Conservation (phyloP, 2,888 invertebrate species). For the Pelosia muscerda region DNA sequence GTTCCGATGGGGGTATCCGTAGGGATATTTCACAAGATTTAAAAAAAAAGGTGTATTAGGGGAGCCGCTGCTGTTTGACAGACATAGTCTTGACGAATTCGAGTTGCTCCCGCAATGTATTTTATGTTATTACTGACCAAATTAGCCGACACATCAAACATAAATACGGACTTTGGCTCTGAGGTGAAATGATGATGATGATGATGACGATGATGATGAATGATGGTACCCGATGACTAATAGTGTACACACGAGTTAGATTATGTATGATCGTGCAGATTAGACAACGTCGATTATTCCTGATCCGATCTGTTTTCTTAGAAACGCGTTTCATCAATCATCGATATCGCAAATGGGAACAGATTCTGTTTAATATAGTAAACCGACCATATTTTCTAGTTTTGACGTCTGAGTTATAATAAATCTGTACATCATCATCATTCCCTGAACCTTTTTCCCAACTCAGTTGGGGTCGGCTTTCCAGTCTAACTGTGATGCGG, state of each 20-base stretch:
- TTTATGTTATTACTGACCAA: not conserved
- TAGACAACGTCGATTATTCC: not conserved
- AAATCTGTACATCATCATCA: too few relatives aligned
- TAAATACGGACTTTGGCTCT: not conserved
- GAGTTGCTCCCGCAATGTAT: not conserved
- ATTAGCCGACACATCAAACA: not conserved
- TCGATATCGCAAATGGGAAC: not conserved
- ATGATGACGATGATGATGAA: too few relatives aligned
- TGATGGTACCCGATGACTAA: not conserved
- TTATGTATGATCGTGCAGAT: conserved; percentile 2
- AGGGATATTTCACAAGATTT: too few relatives aligned
- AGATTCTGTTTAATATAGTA: not conserved
- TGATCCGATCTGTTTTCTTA: not conserved
- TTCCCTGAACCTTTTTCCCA: too few relatives aligned
- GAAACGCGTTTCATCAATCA: not conserved
- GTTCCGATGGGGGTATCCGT: too few relatives aligned
- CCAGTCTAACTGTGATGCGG: too few relatives aligned
- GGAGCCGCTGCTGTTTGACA: too few relatives aligned
- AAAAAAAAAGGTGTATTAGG: too few relatives aligned
- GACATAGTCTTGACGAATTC: not conserved
- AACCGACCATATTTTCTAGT: too few relatives aligned
- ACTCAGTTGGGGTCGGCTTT: too few relatives aligned
- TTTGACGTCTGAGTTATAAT: too few relatives aligned
- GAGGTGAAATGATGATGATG: too few relatives aligned
- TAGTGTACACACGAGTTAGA: not conserved